phyloP scores from a whole-genome alignment of 2,888 invertebrate species.

The Calameuta pallipes region DNA sequence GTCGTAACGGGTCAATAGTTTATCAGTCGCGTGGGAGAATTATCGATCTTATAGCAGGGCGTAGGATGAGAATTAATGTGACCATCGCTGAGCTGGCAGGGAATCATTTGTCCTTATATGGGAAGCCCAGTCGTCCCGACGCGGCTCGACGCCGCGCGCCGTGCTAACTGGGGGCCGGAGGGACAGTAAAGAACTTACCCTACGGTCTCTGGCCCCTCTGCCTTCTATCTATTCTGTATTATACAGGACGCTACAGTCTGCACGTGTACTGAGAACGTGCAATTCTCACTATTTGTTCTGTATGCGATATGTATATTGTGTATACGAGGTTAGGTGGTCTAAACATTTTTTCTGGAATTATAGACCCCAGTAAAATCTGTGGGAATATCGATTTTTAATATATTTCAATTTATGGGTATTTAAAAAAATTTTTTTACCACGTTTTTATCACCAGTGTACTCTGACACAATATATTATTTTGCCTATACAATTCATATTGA shows the following conservation, averaged over 20 bases:
- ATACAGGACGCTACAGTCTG: conserved; percentile 2
- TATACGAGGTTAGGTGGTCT: too few relatives aligned
- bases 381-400: too few relatives aligned
- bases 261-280: neutral
- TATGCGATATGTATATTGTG: neutral
- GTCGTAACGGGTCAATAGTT: conserved; percentile 19
- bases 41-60: conserved; percentile 16
- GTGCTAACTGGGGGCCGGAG: conserved; percentile 13
- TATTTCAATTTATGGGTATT: too few relatives aligned
- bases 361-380: too few relatives aligned
- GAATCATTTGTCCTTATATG: conserved; percentile 23
- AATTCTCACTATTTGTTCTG: neutral
- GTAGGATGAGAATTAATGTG: conserved; percentile 23
- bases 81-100: conserved; percentile 22
- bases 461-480: too few relatives aligned
- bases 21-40: conserved; percentile 19
- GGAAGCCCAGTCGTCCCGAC: neutral
- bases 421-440: too few relatives aligned
- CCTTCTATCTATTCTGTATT: conserved; percentile 4
- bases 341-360: too few relatives aligned
- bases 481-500: too few relatives aligned
- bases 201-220: conserved; percentile 11
- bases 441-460: too few relatives aligned
- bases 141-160: neutral
- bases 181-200: conserved; percentile 25